These are phyloP conservation scores for Drepana arcuata DNA, from an alignment of 1,140 invertebrate species.

Conservation along the genomic window DNA sequence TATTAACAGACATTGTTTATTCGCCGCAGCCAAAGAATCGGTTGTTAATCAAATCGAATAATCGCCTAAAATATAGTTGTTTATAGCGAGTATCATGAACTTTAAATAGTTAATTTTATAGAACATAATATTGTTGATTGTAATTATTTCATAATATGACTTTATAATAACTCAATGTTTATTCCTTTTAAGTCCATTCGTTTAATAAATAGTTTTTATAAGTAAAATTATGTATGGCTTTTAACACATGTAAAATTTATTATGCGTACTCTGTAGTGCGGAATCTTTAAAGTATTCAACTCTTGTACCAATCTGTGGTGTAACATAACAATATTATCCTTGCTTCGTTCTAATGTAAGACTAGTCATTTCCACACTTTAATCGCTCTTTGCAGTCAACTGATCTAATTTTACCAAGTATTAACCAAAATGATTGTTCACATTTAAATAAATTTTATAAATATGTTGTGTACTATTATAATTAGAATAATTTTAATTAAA, in stretches of 20 bases:
- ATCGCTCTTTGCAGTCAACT: constrained; percentile 18
- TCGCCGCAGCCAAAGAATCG: constrained; percentile 28
- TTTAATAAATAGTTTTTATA: constrained; percentile 15
- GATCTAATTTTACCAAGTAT: constrained; percentile 52
- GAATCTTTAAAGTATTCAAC: too few species aligned
- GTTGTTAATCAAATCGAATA: constrained; percentile 21
- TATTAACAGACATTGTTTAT: constrained; percentile 6
- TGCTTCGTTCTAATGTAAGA: too few species aligned
- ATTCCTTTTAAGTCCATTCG: constrained; percentile 13
- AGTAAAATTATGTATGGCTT: constrained; percentile 13
- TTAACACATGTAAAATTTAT: constrained; percentile 15
- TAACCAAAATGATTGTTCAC: constrained; percentile 65
- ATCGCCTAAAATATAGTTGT: constrained; percentile 11
- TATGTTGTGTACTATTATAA: constrained; percentile 53
- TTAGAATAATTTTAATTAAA: constrained; percentile 34
- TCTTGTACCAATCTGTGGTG: too few species aligned
- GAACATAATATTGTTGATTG: constrained; percentile 3
- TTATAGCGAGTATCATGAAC: constrained; percentile 6
- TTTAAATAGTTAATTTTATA: constrained; percentile 10
- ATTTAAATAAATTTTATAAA: constrained; percentile 65
- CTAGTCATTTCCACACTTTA: constrained; percentile 30
- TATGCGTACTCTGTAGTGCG: too few species aligned
- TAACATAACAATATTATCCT: too few species aligned
- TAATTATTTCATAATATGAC: constrained; percentile 5
- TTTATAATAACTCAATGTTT: constrained; percentile 6